Conservation (phyloP, 1,140 invertebrate species). For the Trichoplusia ni region DNA sequence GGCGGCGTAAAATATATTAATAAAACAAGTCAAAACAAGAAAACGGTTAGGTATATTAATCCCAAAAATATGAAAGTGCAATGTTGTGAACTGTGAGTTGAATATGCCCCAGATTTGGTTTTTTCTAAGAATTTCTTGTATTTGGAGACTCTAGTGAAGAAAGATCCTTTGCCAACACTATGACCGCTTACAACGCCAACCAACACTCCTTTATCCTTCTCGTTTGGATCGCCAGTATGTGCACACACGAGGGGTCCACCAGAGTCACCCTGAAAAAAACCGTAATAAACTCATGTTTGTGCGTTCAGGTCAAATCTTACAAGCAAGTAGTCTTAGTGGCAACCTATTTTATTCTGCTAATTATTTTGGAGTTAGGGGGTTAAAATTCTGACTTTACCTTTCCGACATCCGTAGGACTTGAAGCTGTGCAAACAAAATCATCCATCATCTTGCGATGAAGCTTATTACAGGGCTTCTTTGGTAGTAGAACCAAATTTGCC, state of each 20-base stretch:
- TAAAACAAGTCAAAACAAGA: not conserved
- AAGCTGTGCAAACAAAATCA: constrained; percentile 52
- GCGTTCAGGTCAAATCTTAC: no score
- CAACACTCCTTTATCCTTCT: constrained; percentile 47
- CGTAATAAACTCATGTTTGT: no score
- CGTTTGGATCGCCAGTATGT: constrained; percentile 51
- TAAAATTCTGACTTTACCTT: constrained; percentile 43
- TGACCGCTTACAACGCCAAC: constrained; percentile 58
- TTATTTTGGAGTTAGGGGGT: no score
- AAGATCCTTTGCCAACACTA: constrained; percentile 33
- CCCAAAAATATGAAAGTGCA: no score
- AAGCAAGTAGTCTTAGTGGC: no score
- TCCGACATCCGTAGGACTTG: constrained; percentile 47
- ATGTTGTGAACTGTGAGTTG: no score
- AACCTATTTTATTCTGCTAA: no score
- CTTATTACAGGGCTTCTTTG: constrained; percentile 33
- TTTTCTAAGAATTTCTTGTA: constrained; percentile 23
- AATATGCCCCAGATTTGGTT: not conserved
- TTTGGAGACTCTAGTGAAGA: constrained; percentile 60
- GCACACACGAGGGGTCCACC: constrained; percentile 63
- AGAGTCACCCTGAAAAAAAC: constrained; percentile 60
- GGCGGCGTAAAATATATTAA: not conserved
- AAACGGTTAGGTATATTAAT: not conserved
- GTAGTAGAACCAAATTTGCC: constrained; percentile 46
- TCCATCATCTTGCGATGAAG: constrained; percentile 50